Base-by-base conservation (phyloP, 2,888 invertebrate species). In the Peribatodes rhomboidaria region DNA sequence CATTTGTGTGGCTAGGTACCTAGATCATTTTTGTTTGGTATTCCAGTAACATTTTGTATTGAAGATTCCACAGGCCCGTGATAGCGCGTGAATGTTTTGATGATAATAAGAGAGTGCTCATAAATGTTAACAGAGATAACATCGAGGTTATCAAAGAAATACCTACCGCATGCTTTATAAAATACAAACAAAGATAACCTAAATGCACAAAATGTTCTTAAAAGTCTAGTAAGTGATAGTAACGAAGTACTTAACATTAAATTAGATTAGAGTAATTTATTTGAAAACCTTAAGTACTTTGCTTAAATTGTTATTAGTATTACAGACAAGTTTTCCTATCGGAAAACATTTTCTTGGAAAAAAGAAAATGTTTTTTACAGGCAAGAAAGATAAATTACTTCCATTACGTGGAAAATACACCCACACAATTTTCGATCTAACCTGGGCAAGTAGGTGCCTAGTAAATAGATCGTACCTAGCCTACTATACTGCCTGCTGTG, bases 71-170 rank as follows among this genome's bases (percentile, higher is more conserved):
- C 35, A 27, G 39, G 27, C 27, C 22, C 9, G 0, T 9, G 37
- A 62, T 62, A 55, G 49, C 22, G 47, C 47, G 41, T 44, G 22
- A 61, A 49, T 61, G 31, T 62, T 31, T 57, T 53, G 46, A 53
- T 47, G 44, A 57, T 57, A 53, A 57, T 22, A n/a, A 44, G 47
- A 56, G 35, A 49, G 41, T 50, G 42, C 49, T 56, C 44, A 46
- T 50, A 31, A 52, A 44, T 44, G 52, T 57, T 52, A 63, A 57
- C 52, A 63, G 31, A 14, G 57, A 62, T 63, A 57, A 31, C 46
- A 39, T 20, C 20, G 39, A 53, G 52, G 57, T 63, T 63, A 57
- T 63, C 62, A 53, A 41, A 52, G 37, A 33, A 56, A 57, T 57
- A 57, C 62, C 56, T 62, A 58, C 46, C 54, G 54, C 54, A 44